phyloP scores from a whole-genome alignment of 2,888 invertebrate genomes.

The Lottia scabra region DNA sequence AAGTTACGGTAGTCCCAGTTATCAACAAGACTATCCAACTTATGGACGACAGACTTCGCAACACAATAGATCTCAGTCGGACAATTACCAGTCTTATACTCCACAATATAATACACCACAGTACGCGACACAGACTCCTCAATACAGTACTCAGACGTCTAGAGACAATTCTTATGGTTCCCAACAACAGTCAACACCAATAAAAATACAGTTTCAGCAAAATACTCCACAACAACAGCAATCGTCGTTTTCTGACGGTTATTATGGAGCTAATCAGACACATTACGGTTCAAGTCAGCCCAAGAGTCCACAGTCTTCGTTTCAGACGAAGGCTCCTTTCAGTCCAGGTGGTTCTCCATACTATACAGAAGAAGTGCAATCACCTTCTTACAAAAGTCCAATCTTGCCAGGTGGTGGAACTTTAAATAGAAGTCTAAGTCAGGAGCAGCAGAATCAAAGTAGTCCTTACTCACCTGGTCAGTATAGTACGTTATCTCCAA shows the following conservation, averaged over 20 bases:
- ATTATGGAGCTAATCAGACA: constrained; percentile 8
- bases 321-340: background rate
- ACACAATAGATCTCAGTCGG: background rate
- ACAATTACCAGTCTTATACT: constrained; percentile 12
- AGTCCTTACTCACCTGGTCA: constrained; percentile 12
- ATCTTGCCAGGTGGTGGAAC: background rate
- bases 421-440: background rate
- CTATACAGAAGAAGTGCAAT: constrained; percentile 26
- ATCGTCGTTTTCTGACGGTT: background rate
- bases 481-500: constrained; percentile 25
- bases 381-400: constrained; percentile 27
- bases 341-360: constrained; percentile 10
- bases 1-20: constrained; percentile 8
- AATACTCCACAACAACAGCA: background rate
- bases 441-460: background rate
- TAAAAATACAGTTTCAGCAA: background rate
- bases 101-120: constrained; percentile 15
- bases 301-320: constrained; percentile 7
- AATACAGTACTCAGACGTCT: constrained; percentile 18
- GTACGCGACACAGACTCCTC: constrained; percentile 15
- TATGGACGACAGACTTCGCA: constrained; percentile 12
- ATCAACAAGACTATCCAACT: constrained; percentile 9
- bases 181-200: constrained; percentile 7
- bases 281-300: background rate
- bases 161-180: background rate